phyloP scores from a whole-genome alignment of 37 sponge, comb jelly and placozoan genomes.

The Aplysina aerophoba region DNA sequence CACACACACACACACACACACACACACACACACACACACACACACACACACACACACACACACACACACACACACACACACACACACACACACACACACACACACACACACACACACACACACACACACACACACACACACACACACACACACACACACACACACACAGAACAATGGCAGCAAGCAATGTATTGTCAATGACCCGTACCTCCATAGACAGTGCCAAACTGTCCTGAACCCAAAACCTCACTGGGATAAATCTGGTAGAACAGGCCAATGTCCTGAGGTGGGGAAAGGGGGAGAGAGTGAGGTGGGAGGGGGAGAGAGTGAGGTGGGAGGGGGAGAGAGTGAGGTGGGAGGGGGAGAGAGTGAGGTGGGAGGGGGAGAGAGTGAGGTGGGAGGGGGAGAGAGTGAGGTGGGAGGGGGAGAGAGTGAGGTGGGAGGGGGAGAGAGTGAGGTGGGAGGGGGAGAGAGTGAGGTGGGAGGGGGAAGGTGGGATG shows the following conservation, averaged over 20 bases:
- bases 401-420: not conserved
- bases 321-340: not conserved
- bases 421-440: not conserved
- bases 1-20: not conserved
- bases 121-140: not conserved
- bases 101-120: not conserved
- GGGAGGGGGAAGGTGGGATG: not conserved
- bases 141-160: slow-evolving; percentile 10
- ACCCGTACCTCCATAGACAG: slow-evolving; percentile 92
- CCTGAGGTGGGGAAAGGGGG: slow-evolving; percentile 38
- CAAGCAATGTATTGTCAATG: no score
- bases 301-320: not conserved
- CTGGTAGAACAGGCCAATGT: slow-evolving; percentile 93
- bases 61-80: not conserved
- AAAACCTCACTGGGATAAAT: slow-evolving; percentile 91
- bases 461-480: no score
- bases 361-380: no score
- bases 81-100: not conserved
- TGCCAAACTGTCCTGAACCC: slow-evolving; percentile 99
- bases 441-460: no score
- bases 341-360: no score
- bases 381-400: no score
- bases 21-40: not conserved
- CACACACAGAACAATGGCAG: no score
- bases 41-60: not conserved